Percentiles rank a stretch among this genome's conserved stretches.
phyloP scores from a whole-genome alignment of 2,888 invertebrate species.

The Drosophila maculinotata region DNA sequence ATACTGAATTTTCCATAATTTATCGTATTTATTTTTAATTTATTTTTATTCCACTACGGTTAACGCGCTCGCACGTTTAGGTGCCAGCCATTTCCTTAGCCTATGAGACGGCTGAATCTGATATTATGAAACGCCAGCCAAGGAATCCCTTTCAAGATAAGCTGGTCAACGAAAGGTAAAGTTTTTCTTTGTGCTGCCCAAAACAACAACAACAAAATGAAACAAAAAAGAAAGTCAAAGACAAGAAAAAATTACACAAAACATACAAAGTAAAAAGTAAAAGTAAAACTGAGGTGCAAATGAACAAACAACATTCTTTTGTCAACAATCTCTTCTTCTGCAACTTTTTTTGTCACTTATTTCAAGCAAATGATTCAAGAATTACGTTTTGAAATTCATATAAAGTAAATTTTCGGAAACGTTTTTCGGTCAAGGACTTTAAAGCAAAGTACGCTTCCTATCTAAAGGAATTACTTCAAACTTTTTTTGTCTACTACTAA shows the following conservation, averaged over 20 bases:
- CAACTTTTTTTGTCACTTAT: conserved; percentile 29
- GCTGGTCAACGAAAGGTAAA: conserved; percentile 99
- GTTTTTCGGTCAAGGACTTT: conserved; percentile 51
- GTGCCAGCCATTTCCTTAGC: conserved; percentile 99
- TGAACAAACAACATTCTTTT: conserved; percentile 24
- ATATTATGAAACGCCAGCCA: conserved; percentile 99
- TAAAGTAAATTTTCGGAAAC: conserved; percentile 13
- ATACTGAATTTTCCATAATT: conserved; percentile 60
- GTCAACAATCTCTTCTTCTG: conserved; percentile 28
- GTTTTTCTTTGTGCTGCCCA: conserved; percentile 81
- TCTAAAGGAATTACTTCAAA: conserved; percentile 43
- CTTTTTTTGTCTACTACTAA: conserved; percentile 62
- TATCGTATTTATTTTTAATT: conserved; percentile 73
- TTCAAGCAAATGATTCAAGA: conserved; percentile 12
- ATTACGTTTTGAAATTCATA: neutral
- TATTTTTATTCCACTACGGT: conserved; percentile 58
- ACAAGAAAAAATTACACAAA: conserved; percentile 42
- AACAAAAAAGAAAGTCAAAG: conserved; percentile 24
- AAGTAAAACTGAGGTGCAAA: conserved; percentile 41
- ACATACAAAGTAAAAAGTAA: conserved; percentile 35
- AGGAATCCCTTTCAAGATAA: conserved; percentile 98
- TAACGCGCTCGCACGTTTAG: conserved; percentile 86
- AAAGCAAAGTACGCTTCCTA: conserved; percentile 64
- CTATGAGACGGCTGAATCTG: conserved; percentile 99
- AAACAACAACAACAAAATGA: conserved; percentile 33